Base-by-base conservation (phyloP, 2,888 invertebrate genomes). In the Orchestes rusci region DNA sequence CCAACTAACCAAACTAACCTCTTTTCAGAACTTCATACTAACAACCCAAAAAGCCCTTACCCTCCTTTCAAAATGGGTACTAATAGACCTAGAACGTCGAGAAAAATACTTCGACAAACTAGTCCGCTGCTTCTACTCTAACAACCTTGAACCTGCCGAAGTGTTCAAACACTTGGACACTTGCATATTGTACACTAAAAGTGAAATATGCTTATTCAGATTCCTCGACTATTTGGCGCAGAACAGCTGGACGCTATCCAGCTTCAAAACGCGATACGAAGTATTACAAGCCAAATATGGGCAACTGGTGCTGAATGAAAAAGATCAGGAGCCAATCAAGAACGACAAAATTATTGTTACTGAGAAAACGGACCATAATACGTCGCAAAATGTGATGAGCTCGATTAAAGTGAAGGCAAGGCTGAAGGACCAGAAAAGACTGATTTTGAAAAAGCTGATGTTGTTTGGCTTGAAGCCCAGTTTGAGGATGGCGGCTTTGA, bases 121-220 rank as follows among this genome's bases (percentile, higher is more conserved):
- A 16, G 63, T 80, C 36, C 67, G 64, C 19, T 70, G 70, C 54
- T 65, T 74, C 40, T 68, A 70, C 45, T 72, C 74, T 67, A 65
- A 64, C 42, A 63, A 63, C 46, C 59, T 72, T 48, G 71, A 72
- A 55, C 69, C 69, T n/a, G 62, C 64, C 38, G 66, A 69, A 50
- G 70, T 73, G 48, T 69, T 69, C 34, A 73, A 74, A 52, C 74
- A 77, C 53, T 67, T 79, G 44, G 74, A 78, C 52, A 71, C 67
- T 18, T 75, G 76, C 50, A 69, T 72, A 30, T 64, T 80, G 38
- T 77, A 76, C 59, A 68, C 68, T 13, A 72, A 73, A 42, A 77
- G 76, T 56, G 76, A 76, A 56, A 63, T 73, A 32, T 75, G 75
- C 56, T 67, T 78, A 39, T 77, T 73, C 59, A 68, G 72, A 47